A percentile compares a stretch with the other conserved stretches of the same genome.
phyloP scores from a whole-genome alignment of 1,140 invertebrate genomes.

The Penaeus vannamei region DNA sequence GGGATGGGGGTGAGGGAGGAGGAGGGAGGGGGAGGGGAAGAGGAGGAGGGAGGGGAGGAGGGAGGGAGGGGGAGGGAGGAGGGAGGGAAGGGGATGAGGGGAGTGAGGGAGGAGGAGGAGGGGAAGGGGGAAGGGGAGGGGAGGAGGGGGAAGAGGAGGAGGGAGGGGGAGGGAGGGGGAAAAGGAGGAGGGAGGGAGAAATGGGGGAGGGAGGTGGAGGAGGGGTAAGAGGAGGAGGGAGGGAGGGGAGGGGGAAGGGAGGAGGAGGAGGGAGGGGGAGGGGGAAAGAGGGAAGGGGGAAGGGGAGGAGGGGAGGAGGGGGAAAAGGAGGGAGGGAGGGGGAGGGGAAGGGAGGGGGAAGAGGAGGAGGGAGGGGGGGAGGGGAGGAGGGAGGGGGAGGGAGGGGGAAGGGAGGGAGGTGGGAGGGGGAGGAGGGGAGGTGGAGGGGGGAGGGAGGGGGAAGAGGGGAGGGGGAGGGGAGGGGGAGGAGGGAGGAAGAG shows the following conservation, averaged over 20 bases:
- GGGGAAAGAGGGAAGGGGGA: neutral
- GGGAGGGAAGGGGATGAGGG: neutral
- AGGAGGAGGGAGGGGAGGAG: no score
- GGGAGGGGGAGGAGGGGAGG: neutral
- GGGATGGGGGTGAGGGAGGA: neutral
- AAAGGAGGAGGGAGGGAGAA: neutral
- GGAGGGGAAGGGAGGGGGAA: neutral
- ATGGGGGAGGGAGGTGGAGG: no score
- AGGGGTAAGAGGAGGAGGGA: no score
- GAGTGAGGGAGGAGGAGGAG: neutral
- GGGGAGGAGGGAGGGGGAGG: neutral
- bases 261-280: neutral
- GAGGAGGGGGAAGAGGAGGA: neutral
- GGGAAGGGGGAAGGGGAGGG: neutral
- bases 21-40: neutral
- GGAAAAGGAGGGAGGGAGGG: neutral
- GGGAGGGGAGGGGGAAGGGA: no score
- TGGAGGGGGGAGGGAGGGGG: neutral
- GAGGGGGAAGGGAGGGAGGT: neutral
- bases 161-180: neutral
- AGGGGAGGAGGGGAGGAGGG: conserved; percentile 5
- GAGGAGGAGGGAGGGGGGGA: neutral
- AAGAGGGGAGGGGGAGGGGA: neutral
- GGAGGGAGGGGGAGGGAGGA: neutral
- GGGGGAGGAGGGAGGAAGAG: no score